Percentiles rank a stretch among this genome's conserved stretches.
These are phyloP conservation scores for Onchidella celtica DNA, from an alignment of 2,888 invertebrate genomes.

Conservation along the genomic window DNA sequence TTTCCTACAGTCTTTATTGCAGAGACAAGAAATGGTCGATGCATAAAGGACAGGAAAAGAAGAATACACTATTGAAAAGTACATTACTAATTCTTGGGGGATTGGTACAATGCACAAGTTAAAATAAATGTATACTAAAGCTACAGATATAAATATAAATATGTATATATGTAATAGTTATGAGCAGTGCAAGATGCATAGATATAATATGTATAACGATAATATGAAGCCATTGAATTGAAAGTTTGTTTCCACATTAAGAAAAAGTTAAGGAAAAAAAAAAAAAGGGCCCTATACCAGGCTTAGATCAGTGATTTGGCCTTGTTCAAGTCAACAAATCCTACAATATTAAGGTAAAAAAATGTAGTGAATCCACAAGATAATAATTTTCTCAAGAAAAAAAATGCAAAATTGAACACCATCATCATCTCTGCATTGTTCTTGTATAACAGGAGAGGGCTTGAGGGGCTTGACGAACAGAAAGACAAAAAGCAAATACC, in stretches of 20 bases:
- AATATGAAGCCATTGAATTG: not conserved
- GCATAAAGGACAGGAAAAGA: not conserved
- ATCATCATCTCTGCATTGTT: not conserved
- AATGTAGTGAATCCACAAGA: too few relatives aligned
- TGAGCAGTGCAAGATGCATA: not conserved
- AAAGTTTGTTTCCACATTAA: not conserved
- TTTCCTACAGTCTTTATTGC: too few relatives aligned
- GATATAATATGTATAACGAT: not conserved
- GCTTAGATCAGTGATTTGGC: conserved; percentile 52
- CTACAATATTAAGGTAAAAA: too few relatives aligned
- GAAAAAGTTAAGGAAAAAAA: conserved; percentile 11
- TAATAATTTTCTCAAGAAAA: too few relatives aligned
- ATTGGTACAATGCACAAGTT: too few relatives aligned
- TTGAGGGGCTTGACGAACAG: too few relatives aligned
- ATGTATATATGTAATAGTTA: not conserved
- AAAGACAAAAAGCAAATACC: too few relatives aligned
- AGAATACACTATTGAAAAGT: too few relatives aligned
- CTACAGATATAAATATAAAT: not conserved
- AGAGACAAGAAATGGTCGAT: not conserved
- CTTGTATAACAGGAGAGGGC: not conserved
- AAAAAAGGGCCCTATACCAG: conserved; percentile 47
- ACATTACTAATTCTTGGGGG: too few relatives aligned
- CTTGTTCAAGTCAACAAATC: conserved; percentile 22
- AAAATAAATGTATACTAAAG: not conserved
- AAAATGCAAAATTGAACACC: not conserved